Percentiles rank a stretch among this genome's conserved stretches.
Evolutionary conservation across 35 echinoderm and acorn worm species (phyloP).

Genomic region (Amphiura filiformis): DNA sequence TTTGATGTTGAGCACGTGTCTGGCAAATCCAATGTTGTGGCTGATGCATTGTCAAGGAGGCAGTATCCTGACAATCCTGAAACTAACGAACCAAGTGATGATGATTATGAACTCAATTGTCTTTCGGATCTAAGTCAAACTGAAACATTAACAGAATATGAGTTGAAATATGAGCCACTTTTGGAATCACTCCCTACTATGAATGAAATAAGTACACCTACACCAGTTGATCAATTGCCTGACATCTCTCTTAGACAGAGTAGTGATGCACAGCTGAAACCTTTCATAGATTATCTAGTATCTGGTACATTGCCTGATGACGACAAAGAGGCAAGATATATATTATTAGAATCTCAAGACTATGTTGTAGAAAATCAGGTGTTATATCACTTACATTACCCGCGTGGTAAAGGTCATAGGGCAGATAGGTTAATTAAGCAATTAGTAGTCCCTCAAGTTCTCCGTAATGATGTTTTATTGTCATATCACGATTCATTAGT

Average conservation of each 20-base stretch:
- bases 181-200: not conserved
- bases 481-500: constrained; percentile 44
- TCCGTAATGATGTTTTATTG: constrained; percentile 29
- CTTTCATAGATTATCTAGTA: not conserved
- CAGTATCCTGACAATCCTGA: not conserved
- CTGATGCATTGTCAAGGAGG: not conserved
- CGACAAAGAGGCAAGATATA: not conserved
- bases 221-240: not conserved
- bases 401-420: constrained; percentile 24
- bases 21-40: constrained; percentile 25
- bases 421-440: constrained; percentile 31
- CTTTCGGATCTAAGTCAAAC: not conserved
- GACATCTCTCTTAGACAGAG: not conserved
- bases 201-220: not conserved
- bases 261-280: not conserved
- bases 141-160: not conserved
- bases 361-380: constrained; percentile 21
- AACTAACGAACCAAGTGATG: not conserved
- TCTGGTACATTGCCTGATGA: not conserved
- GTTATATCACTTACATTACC: constrained; percentile 28
- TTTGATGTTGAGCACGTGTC: constrained; percentile 31
- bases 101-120: constrained; percentile 5
- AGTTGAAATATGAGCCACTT: not conserved
- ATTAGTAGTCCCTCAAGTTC: constrained; percentile 24
- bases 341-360: constrained; percentile 7